phyloP scores from a whole-genome alignment of 2,888 invertebrate species.

The Sminthurides aquaticus region DNA sequence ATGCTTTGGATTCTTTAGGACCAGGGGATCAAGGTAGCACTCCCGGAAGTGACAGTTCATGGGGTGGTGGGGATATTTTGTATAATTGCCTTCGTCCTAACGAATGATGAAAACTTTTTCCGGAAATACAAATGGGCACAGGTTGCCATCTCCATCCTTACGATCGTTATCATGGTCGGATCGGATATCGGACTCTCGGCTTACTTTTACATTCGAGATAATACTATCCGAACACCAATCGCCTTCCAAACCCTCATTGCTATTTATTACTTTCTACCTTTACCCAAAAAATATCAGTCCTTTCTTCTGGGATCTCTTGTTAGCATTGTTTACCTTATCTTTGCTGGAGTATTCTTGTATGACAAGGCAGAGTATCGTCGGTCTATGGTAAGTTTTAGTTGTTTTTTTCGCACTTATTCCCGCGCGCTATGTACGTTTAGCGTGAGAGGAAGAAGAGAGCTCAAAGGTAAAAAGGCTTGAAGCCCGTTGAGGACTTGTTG shows the following conservation, averaged over 20 bases:
- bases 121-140: constrained; percentile 48
- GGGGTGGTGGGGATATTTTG: constrained; percentile 48
- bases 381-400: constrained; percentile 8
- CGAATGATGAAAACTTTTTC: constrained; percentile 50
- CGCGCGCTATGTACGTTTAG: too few relatives aligned
- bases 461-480: too few relatives aligned
- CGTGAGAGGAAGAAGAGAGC: too few relatives aligned
- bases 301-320: constrained; percentile 62
- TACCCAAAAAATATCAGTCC: constrained; percentile 65
- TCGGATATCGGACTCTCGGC: constrained; percentile 39
- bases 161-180: constrained; percentile 33
- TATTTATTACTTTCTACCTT: constrained; percentile 74
- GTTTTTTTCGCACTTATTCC: too few relatives aligned
- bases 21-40: constrained; percentile 45
- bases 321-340: constrained; percentile 59
- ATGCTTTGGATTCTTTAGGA: constrained; percentile 24
- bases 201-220: constrained; percentile 29
- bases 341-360: constrained; percentile 55
- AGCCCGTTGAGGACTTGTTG: too few relatives aligned
- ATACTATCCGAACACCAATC: constrained; percentile 37
- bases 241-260: constrained; percentile 58
- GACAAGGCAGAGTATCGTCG: constrained; percentile 43
- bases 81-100: constrained; percentile 49
- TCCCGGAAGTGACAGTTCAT: constrained; percentile 51
- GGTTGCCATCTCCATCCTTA: constrained; percentile 47